A percentile compares a stretch with the other conserved stretches of the same genome.
These are phyloP conservation scores for Pongo abelii DNA, from an alignment of 2,113 vertebrate species.

Conservation along the genomic window DNA sequence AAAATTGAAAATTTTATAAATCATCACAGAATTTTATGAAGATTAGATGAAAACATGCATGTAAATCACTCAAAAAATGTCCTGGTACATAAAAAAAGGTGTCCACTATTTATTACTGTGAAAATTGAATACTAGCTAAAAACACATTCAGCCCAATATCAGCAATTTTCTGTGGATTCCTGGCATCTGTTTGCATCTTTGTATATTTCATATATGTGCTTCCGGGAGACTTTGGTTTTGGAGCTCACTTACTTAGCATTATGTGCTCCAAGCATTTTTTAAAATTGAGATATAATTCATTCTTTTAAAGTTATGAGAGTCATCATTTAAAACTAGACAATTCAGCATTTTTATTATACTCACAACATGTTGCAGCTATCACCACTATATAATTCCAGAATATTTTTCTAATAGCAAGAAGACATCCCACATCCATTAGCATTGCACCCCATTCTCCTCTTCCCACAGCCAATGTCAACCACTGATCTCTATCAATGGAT, in stretches of 20 bases:
- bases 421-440: accelerated
- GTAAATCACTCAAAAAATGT: background rate
- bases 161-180: background rate
- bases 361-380: background rate
- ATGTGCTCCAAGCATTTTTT: background rate
- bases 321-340: background rate
- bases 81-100: background rate
- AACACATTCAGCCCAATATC: background rate
- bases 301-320: background rate
- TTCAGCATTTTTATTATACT: background rate
- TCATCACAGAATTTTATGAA: background rate
- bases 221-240: background rate
- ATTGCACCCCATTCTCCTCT: background rate
- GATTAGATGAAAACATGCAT: background rate
- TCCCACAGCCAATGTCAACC: background rate
- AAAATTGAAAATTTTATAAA: background rate
- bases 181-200: background rate
- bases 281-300: background rate
- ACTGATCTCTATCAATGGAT: background rate
- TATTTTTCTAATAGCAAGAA: background rate
- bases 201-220: background rate
- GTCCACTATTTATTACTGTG: background rate
- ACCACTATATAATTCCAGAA: background rate
- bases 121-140: no score
- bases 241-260: background rate